phyloP scores from a whole-genome alignment of 1,140 invertebrate genomes.

The Holotrichia oblita region DNA sequence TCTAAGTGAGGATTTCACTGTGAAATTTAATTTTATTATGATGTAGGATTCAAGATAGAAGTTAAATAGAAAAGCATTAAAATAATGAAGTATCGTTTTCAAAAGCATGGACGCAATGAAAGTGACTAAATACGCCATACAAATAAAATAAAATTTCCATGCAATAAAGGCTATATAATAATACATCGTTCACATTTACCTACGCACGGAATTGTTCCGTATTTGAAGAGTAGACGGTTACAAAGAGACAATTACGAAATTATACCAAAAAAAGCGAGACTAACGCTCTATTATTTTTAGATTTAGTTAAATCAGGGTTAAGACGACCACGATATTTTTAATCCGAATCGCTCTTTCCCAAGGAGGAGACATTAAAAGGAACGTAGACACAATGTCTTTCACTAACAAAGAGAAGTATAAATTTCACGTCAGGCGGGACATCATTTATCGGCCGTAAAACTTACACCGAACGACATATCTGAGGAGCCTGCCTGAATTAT shows the following conservation, averaged over 20 bases:
- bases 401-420: constrained; percentile 33
- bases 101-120: too few relatives aligned
- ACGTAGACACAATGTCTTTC: constrained; percentile 34
- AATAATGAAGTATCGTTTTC: too few relatives aligned
- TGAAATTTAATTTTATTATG: too few relatives aligned
- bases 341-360: not conserved
- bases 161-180: too few relatives aligned
- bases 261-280: constrained; percentile 3
- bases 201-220: too few relatives aligned
- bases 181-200: too few relatives aligned
- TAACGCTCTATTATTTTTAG: constrained; percentile 14
- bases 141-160: too few relatives aligned
- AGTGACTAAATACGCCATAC: too few relatives aligned
- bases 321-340: constrained; percentile 16
- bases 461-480: constrained; percentile 31
- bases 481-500: constrained; percentile 30
- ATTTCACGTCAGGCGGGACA: constrained; percentile 30
- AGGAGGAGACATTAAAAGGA: constrained; percentile 27
- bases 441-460: constrained; percentile 34
- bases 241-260: not conserved
- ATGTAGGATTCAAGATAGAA: too few relatives aligned
- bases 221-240: not conserved
- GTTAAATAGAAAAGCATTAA: too few relatives aligned
- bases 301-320: constrained; percentile 12
- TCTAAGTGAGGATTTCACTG: too few relatives aligned